Evolutionary conservation across 2,797 vertebrate genomes (phyloP).

Genomic region (Chaunax sp.): DNA sequence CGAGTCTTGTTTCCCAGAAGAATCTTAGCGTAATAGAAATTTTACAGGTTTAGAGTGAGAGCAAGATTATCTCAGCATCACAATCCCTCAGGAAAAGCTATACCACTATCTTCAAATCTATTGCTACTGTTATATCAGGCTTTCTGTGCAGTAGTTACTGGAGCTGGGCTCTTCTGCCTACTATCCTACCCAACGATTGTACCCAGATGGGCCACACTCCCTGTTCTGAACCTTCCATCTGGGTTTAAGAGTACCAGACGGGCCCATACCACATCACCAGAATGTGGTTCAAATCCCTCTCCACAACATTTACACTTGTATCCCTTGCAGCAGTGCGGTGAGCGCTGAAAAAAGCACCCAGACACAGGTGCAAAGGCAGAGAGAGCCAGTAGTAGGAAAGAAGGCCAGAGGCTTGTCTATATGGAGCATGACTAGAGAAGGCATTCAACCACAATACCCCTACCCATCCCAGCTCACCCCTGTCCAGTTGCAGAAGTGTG

Average conservation of each 20-base stretch:
- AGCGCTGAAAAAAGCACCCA: conserved; percentile 64
- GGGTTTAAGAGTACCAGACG: conserved; percentile 75
- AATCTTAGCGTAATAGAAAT: conserved; percentile 22
- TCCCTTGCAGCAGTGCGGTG: conserved; percentile 75
- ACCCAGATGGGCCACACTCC: conserved; percentile 53
- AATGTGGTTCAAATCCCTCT: conserved; percentile 77
- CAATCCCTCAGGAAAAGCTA: conserved; percentile 28
- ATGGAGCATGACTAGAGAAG: conserved; percentile 81
- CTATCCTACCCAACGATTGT: conserved; percentile 33
- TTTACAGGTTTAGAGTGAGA: conserved; percentile 31
- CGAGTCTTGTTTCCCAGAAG: conserved; percentile 15
- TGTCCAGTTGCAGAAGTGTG: conserved; percentile 60
- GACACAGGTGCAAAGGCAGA: conserved; percentile 80
- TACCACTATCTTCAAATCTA: conserved; percentile 27
- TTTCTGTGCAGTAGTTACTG: conserved; percentile 1
- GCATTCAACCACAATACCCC: conserved; percentile 81
- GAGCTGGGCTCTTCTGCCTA: conserved; percentile 16
- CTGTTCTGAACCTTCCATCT: conserved; percentile 71
- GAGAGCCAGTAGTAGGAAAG: conserved; percentile 76
- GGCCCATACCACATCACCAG: conserved; percentile 76
- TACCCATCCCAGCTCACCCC: conserved; percentile 70
- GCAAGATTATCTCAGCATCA: conserved; percentile 27
- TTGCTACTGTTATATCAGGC: conserved; percentile 25
- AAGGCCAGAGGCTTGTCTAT: conserved; percentile 76
- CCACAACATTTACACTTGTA: conserved; percentile 81